Conservation (phyloP, 2,797 vertebrate species). For the Cossypha niveicapilla region DNA sequence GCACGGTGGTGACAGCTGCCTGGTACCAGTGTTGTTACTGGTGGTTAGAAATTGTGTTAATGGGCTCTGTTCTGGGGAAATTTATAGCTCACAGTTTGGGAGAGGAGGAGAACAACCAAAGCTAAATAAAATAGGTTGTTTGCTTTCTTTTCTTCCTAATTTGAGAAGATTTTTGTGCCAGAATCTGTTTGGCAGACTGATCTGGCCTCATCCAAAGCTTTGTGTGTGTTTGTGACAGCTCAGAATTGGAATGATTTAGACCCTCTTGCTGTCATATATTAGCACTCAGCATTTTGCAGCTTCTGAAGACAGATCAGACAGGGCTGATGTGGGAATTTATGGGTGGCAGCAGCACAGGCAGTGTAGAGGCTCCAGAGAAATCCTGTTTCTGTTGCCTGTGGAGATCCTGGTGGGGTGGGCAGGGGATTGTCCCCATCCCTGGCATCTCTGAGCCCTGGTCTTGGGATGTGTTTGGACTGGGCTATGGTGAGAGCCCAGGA, state of each 20-base stretch:
- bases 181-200: background rate
- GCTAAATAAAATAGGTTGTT: background rate
- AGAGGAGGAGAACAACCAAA: background rate
- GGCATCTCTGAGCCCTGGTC: background rate
- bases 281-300: background rate
- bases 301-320: background rate
- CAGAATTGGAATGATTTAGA: background rate
- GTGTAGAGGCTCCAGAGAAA: accelerated
- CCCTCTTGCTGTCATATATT: background rate
- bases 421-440: background rate
- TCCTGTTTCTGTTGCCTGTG: background rate
- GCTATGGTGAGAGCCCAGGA: background rate
- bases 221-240: background rate
- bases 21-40: background rate
- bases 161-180: background rate
- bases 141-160: background rate
- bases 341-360: background rate
- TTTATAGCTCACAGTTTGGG: background rate
- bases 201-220: background rate
- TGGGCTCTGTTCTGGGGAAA: background rate
- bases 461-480: background rate
- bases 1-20: background rate
- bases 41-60: background rate
- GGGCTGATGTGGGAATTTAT: background rate
- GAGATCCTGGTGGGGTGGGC: background rate